Evolutionary conservation across 2,797 vertebrate species (phyloP), one percentile per base, ranked within the genome.

Genomic region (Coranthus polyacanthus): DNA sequence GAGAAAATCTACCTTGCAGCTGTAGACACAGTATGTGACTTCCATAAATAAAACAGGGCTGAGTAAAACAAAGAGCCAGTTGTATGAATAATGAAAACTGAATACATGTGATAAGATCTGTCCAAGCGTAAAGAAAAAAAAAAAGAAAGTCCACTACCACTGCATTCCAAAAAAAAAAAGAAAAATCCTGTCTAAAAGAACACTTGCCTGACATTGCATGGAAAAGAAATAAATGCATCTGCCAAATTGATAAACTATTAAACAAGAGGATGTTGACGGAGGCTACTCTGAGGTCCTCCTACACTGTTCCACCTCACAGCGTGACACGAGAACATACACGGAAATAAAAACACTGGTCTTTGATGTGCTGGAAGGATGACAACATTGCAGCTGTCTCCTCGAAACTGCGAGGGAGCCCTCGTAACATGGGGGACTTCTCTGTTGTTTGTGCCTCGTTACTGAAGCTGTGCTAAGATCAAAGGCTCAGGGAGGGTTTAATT

Each of bases 391-490:
- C 88, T 87, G 87, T 82, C 75, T 83, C 69, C 66, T 79, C 11
- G 4, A 50, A 54, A 55, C 75, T 65, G 74, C 2, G 43, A 78
- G 67, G 61, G 46, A 74, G 68, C 55, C 70, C 67, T 52, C 12
- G 62, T 61, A 71, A 85, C 79, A 68, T 62, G 41, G 73, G 75
- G 81, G 53, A 75, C 75, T 75, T 72, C 73, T 85, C 64, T 88
- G 83, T 78, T 84, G 84, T 88, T 72, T 84, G 80, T 64, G 83
- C 68, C 81, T 86, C 52, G 72, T 90, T 89, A 85, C 79, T 75
- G 62, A 75, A 81, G 82, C 82, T 81, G 83, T 75, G 79, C 74
- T 72, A 65, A 80, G 88, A 92, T 93, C 90, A 93, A 92, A 94
- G 77, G 54, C 82, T 83, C 43, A 0, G 13, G 51, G 81, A 82